Percentiles rank a stretch among this genome's conserved stretches.
These are phyloP conservation scores for Oxyruncus cristatus DNA, from an alignment of 2,113 vertebrate genomes.

Conservation along the genomic window DNA sequence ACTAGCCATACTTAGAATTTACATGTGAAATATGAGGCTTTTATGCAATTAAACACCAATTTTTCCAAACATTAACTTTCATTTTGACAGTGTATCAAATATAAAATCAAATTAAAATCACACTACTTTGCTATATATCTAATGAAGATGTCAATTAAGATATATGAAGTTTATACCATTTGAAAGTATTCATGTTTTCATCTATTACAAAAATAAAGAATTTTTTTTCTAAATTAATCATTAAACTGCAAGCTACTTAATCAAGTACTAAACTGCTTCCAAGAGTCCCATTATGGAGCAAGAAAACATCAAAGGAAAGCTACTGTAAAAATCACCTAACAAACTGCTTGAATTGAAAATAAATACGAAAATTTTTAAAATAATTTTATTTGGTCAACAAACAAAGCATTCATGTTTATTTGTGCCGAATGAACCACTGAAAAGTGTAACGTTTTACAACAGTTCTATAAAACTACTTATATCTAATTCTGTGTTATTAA, in stretches of 20 bases:
- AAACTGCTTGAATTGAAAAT: neutral
- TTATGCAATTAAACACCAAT: neutral
- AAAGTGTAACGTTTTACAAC: neutral
- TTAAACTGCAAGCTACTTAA: neutral
- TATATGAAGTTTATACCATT: neutral
- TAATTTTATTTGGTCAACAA: neutral
- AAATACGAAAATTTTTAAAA: neutral
- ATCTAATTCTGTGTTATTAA: neutral
- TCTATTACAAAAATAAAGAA: neutral
- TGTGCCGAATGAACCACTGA: accelerated
- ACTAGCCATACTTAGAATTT: neutral
- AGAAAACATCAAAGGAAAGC: neutral
- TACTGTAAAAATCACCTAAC: neutral
- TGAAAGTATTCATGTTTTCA: neutral
- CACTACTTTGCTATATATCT: neutral
- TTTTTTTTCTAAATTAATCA: neutral
- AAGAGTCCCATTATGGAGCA: neutral
- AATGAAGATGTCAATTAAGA: neutral
- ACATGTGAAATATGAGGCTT: neutral
- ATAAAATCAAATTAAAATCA: neutral
- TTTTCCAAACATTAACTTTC: neutral
- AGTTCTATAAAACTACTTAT: neutral
- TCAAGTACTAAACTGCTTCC: neutral
- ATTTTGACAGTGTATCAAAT: neutral
- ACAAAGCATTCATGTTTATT: neutral